Base-by-base conservation (phyloP, 1,140 invertebrate species). In the Mamestra configurata region DNA sequence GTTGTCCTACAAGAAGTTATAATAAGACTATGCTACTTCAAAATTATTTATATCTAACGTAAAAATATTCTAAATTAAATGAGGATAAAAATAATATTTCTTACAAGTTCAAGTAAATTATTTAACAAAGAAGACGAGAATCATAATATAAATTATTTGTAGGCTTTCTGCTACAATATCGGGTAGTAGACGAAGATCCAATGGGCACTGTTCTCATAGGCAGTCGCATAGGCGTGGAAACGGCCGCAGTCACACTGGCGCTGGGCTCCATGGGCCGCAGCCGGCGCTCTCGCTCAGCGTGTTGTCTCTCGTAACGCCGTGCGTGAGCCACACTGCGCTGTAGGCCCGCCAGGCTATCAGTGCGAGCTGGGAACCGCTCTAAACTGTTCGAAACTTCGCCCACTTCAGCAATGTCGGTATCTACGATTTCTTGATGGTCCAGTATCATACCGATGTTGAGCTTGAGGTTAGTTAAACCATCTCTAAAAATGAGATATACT, bases 381-480 rank as follows among this genome's bases (percentile, higher is more conserved):
- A 93, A 73, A 76, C 82, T 92, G 73, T 89, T 93, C 4, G 91
- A 88, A 20, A 95, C 90, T 76, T 93, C 91, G 3, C 92, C 90
- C 15, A 92, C 80, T 77, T 95, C 92, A 6, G 91, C 91, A 5
- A 86, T 91, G 70, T 93, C 92, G 2, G 92, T 94, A 61, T 95
- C 93, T 1, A 95, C 86, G 20, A 95, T 93, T 82, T 95, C 92
- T 73, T 92, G 83, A 27, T 93, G 90, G 78, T 95, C 91, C 75
- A 95, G 83, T 80, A 94, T 82, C 91, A 95, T 94, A 22, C 93
- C 93, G 46, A 95, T 88, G 73, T 94, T 95, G 31, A 93, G 72
- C 86, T 93, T 93, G 20, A 95, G 75, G 79, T 90, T 92, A n/a
- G 89, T 89, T 5, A 86, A 81, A 4, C 92, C 90, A 55, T 95